Base-by-base conservation (phyloP, 2,797 vertebrate species). In the Sparus aurata region DNA sequence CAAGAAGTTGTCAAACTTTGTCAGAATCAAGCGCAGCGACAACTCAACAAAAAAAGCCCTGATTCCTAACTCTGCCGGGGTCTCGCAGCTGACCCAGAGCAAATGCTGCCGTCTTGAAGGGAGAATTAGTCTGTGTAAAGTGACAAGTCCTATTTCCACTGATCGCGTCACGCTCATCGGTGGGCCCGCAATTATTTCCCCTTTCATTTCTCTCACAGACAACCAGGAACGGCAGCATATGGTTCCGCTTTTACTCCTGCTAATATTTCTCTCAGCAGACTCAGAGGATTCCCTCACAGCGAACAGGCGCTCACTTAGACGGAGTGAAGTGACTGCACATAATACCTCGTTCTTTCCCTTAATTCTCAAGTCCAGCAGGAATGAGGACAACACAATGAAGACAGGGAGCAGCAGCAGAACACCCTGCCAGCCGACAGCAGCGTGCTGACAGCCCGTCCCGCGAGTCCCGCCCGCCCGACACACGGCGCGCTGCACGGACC, bases 1-100 rank as follows among this genome's bases (percentile, higher is more conserved):
- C 93, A 94, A 95, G 92, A 95, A 95, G 95, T 96, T 98, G 98
- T 99, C 98, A 98, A 97, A 97, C 96, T 96, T 94, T 46, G 85
- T 99, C 85, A 92, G 83, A 87, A 83, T 99, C 97, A 97, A 92
- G 79, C 60, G 30, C 77, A 54, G 70, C 75, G 85, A 87, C 90
- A 89, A 92, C 87, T 87, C 9, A 20, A 69, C 34, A 54, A 64
- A 75, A 93, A 34, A 93, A 80, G 22, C 41, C 90, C 92, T 72
- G 63, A 82, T 94, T 94, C 91, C 89, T 92, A 85, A 93, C 91
- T 89, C 89, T 52, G 78, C 69, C 81, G 89, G 90, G 96, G 95
- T 95, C 95, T 93, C 57, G 79, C 86, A 93, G 83, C 62, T 97
- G 97, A 97, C 96, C 97, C 96, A 72, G 85, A 89, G 87, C 89